Conservation (phyloP, 2,888 invertebrate species). For the Minunthozetes semirufus region DNA sequence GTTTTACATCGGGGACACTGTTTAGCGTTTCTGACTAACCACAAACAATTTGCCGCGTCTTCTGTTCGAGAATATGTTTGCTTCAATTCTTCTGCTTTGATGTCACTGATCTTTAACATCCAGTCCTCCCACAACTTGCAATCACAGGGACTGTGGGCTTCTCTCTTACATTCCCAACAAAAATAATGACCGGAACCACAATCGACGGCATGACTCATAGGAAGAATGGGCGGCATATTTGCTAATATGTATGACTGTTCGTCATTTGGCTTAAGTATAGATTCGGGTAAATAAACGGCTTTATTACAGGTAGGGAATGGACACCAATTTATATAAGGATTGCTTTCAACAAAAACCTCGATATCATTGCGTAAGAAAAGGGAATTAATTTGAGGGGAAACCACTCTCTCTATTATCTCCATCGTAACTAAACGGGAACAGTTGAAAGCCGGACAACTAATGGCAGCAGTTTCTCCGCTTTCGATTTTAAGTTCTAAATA, state of each 20-base stretch:
- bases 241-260: slow-evolving; percentile 30
- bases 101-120: slow-evolving; percentile 57
- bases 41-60: slow-evolving; percentile 60
- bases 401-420: slow-evolving; percentile 60
- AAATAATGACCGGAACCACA: slow-evolving; percentile 65
- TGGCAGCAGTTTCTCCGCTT: slow-evolving; percentile 61
- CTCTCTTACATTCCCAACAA: slow-evolving; percentile 59
- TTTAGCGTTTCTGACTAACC: slow-evolving; percentile 64
- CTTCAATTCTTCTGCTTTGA: slow-evolving; percentile 59
- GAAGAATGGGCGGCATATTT: slow-evolving; percentile 45
- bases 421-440: slow-evolving; percentile 60
- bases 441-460: slow-evolving; percentile 60
- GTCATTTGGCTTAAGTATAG: neutral
- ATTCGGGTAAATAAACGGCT: slow-evolving; percentile 51
- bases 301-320: slow-evolving; percentile 61
- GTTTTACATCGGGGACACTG: slow-evolving; percentile 64
- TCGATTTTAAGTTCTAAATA: slow-evolving; percentile 61
- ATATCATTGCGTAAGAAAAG: slow-evolving; percentile 63
- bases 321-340: slow-evolving; percentile 64
- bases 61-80: slow-evolving; percentile 52
- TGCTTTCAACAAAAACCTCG: slow-evolving; percentile 65
- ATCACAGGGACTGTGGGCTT: slow-evolving; percentile 62
- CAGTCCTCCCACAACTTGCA: slow-evolving; percentile 61
- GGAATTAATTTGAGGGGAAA: slow-evolving; percentile 60
- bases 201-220: slow-evolving; percentile 59